Percentiles rank a stretch among this genome's conserved stretches.
phyloP scores from a whole-genome alignment of 2,888 invertebrate species.

The Blera fallax region DNA sequence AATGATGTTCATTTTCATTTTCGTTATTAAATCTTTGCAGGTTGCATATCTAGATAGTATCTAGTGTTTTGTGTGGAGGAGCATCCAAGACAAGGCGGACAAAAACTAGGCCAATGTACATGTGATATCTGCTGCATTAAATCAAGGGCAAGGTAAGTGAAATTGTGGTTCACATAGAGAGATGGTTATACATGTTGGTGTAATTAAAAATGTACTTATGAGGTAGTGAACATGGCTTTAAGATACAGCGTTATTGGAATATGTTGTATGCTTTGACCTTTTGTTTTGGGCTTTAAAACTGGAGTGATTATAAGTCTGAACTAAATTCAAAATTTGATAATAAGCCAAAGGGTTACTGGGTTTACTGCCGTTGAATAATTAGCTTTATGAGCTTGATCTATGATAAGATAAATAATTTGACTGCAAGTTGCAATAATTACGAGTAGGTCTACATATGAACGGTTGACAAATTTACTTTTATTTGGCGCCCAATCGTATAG shows the following conservation, averaged over 20 bases:
- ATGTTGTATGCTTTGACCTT: not conserved
- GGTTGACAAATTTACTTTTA: not conserved
- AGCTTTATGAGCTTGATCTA: not conserved
- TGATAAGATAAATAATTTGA: not conserved
- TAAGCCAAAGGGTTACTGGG: not conserved
- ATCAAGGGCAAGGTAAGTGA: slow-evolving; percentile 63
- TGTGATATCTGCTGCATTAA: slow-evolving; percentile 42
- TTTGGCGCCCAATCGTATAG: too few species aligned
- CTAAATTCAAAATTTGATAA: not conserved
- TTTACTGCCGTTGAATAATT: not conserved
- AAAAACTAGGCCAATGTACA: slow-evolving; percentile 43
- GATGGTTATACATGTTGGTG: not conserved
- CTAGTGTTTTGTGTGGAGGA: slow-evolving; percentile 25
- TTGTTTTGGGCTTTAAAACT: not conserved
- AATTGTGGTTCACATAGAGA: slow-evolving; percentile 15
- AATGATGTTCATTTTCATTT: slow-evolving; percentile 17
- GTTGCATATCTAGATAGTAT: slow-evolving; percentile 18
- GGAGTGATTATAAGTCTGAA: not conserved
- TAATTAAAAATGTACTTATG: not conserved
- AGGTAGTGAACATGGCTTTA: not conserved
- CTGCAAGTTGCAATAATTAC: not conserved
- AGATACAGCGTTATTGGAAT: not conserved
- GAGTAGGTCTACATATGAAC: not conserved
- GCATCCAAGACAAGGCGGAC: not conserved
- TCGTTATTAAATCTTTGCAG: slow-evolving; percentile 29